Base-by-base conservation (phyloP, 2,888 invertebrate species). In the Epirrhoe alternata region DNA sequence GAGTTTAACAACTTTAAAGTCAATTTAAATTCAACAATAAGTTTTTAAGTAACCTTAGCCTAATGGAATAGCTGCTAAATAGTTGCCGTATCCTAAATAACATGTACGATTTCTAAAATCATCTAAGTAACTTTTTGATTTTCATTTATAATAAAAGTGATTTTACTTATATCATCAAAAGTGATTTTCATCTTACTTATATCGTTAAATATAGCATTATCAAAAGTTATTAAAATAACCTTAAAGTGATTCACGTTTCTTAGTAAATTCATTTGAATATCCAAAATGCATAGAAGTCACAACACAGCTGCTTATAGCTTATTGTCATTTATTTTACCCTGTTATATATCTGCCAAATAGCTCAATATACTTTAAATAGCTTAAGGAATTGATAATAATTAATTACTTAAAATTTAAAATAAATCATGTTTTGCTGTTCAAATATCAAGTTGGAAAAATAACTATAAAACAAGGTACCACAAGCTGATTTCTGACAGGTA, bases 1-100 rank as follows among this genome's bases (percentile, higher is more conserved):
- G 81, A 84, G 80, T 84, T 87, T 80, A 91, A 91, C 90, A 89
- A 88, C 77, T 80, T 88, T 84, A 89, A 85, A 88, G 86, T 88
- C 82, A 84, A 78, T 77, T 81, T 79, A 85, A 85, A 86, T 73
- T 73, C 71, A 76, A 73, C 73, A 85, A 72, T 74, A 76, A 74
- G 73, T 77, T 75, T 72, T 73, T 75, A 76, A 72, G 68, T 59
- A 54, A 51, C 42, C 62, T 58, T 63, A 74, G 64, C 70, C 70
- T 79, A 80, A 69, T 77, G 76, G 75, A 78, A 64, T 65, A 82
- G 80, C 80, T 80, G 82, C 80, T 69, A 64, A 65, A 61, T 68
- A 71, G 64, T 56, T 71, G 71, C 70, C 70, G 59, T 56, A 16
- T 47, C 60, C 56, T 45, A 53, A 61, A 61, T 66, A 75, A 72